A percentile compares a stretch with the other conserved stretches of the same genome.
Conservation (phyloP, 2,797 vertebrate genomes). For the Notolabrus celidotus region DNA sequence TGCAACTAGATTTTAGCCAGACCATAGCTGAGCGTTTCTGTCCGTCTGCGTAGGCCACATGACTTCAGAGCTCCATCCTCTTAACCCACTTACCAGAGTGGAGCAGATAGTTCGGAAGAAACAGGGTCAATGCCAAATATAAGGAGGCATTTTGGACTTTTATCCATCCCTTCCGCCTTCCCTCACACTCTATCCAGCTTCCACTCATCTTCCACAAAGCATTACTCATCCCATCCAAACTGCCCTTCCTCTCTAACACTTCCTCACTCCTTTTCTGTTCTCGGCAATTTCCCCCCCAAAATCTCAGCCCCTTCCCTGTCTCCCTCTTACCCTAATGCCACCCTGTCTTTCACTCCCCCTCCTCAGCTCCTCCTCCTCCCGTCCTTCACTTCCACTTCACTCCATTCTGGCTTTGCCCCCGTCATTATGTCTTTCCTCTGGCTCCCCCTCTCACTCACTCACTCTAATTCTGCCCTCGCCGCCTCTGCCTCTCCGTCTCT, state of each 20-base stretch:
- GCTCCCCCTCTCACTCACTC: slow-evolving; percentile 56
- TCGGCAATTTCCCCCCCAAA: slow-evolving; percentile 13
- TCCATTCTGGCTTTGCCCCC: slow-evolving; percentile 66
- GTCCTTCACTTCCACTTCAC: slow-evolving; percentile 66
- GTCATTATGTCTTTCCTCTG: slow-evolving; percentile 62
- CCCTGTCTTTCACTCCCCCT: slow-evolving; percentile 53
- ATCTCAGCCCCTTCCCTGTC: slow-evolving; percentile 45
- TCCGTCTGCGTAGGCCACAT: background rate
- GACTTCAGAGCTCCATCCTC: slow-evolving; percentile 31
- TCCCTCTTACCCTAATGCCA: slow-evolving; percentile 69
- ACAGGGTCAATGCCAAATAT: slow-evolving; percentile 34
- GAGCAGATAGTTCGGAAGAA: slow-evolving; percentile 40
- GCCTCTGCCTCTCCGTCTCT: slow-evolving; percentile 57
- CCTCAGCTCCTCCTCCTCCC: slow-evolving; percentile 56
- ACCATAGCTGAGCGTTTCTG: background rate
- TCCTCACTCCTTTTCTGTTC: slow-evolving; percentile 23
- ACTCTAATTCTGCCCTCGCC: slow-evolving; percentile 66
- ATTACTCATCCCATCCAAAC: slow-evolving; percentile 39
- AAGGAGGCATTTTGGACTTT: slow-evolving; percentile 50
- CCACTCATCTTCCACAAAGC: slow-evolving; percentile 50
- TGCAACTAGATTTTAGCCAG: slow-evolving; percentile 25
- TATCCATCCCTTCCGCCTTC: slow-evolving; percentile 25
- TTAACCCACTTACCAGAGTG: slow-evolving; percentile 53
- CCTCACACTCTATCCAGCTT: slow-evolving; percentile 23
- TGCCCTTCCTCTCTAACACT: slow-evolving; percentile 22